These are phyloP conservation scores for Solea senegalensis DNA, from an alignment of 2,113 vertebrate genomes.

Conservation along the genomic window DNA sequence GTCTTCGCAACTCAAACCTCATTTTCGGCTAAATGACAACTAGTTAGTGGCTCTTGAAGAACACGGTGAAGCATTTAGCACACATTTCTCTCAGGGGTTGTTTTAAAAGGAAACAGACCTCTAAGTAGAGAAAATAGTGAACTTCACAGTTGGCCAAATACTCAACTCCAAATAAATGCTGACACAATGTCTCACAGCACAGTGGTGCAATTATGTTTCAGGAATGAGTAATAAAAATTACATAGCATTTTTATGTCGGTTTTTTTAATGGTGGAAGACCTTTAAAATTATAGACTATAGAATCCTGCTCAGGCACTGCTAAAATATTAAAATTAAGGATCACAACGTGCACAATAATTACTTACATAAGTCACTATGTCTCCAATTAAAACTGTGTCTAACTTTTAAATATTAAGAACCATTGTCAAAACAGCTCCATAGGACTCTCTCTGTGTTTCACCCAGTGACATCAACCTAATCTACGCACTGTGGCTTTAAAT, in stretches of 20 bases:
- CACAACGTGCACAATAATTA: no score
- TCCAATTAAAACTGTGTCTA: no score
- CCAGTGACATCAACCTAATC: no score
- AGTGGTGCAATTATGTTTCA: background rate
- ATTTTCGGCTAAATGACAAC: background rate
- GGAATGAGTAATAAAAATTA: background rate
- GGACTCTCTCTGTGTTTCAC: no score
- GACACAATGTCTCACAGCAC: background rate
- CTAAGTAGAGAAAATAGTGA: background rate
- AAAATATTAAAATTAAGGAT: no score
- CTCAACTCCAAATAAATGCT: background rate
- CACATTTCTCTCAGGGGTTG: background rate
- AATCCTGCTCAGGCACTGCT: no score
- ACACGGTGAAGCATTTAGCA: background rate
- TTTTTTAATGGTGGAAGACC: no score
- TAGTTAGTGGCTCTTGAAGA: background rate
- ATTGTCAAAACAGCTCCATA: no score
- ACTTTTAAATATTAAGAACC: no score
- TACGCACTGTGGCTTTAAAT: background rate
- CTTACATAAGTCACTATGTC: no score
- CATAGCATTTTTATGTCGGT: no score
- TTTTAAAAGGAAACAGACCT: background rate
- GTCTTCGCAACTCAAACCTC: background rate
- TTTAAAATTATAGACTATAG: no score
- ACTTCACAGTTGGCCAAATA: background rate